Evolutionary conservation across 92 coral and sea anemone species (phyloP).

Genomic region (Parazoanthus darwini): DNA sequence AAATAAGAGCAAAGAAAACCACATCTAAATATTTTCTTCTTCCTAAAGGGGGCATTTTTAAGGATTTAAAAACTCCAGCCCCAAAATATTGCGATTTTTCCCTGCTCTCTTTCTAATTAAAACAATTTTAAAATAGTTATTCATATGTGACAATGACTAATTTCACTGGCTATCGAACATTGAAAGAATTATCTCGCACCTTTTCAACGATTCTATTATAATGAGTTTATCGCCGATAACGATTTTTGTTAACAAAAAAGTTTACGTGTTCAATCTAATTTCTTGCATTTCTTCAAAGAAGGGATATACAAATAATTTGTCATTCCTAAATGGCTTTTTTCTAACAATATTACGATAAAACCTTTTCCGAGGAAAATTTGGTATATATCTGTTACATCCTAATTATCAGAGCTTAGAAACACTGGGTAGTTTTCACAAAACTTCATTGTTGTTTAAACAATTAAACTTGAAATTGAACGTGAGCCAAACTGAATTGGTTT

Average conservation of each 20-base stretch:
- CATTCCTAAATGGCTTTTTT: not conserved
- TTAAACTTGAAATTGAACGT: too few species aligned
- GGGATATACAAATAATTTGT: not conserved
- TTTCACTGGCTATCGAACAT: not conserved
- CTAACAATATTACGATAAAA: not conserved
- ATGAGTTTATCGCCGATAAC: not conserved
- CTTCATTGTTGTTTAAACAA: conserved; percentile 1
- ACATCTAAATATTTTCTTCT: not conserved
- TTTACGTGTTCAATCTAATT: not conserved
- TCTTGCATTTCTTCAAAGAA: not conserved
- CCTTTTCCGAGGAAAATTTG: not conserved
- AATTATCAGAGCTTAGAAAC: conserved; percentile 4
- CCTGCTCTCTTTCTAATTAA: not conserved
- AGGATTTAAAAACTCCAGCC: not conserved
- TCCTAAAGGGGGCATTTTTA: conserved; percentile 2
- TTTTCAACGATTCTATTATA: not conserved
- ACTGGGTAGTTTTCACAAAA: not conserved
- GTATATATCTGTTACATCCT: not conserved
- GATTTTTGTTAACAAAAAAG: not conserved
- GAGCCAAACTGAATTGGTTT: not conserved
- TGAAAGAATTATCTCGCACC: conserved; percentile 1
- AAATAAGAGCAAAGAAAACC: not conserved
- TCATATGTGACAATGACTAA: not conserved
- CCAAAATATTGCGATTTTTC: not conserved
- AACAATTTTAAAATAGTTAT: not conserved